These are phyloP conservation scores for Climacteris rufus DNA, from an alignment of 2,113 vertebrate genomes.

Conservation along the genomic window DNA sequence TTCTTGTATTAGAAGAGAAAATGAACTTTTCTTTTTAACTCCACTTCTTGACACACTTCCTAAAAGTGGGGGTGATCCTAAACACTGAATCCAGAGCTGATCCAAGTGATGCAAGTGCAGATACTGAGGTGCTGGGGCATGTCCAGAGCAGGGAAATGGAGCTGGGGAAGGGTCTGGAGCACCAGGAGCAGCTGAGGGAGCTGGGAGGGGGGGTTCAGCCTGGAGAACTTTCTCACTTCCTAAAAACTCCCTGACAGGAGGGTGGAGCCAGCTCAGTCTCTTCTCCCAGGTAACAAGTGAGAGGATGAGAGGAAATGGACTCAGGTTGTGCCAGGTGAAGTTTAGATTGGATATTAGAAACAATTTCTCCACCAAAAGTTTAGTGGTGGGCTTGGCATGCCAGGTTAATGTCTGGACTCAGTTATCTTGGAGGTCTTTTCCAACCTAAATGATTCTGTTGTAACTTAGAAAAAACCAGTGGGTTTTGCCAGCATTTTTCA, in stretches of 20 bases:
- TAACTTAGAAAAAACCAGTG: accelerated
- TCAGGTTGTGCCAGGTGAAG: accelerated
- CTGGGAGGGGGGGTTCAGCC: background rate
- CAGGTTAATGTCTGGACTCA: accelerated
- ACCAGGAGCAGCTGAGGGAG: accelerated
- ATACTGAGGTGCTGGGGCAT: accelerated
- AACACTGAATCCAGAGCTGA: background rate
- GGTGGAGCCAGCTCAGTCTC: background rate
- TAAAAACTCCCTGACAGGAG: background rate
- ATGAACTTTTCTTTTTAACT: background rate
- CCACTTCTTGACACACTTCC: background rate
- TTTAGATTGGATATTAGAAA: background rate
- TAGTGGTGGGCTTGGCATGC: background rate
- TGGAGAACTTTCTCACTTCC: accelerated
- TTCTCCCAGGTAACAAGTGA: background rate
- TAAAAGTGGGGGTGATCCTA: background rate
- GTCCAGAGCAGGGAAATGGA: accelerated
- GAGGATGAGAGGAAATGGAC: background rate
- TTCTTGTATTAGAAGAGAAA: background rate
- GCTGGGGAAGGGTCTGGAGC: background rate
- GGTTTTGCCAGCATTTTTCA: background rate
- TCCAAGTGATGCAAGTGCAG: accelerated
- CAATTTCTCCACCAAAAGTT: background rate
- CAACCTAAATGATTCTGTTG: background rate
- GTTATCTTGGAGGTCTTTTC: background rate